Evolutionary conservation across 2,888 invertebrate genomes (phyloP), one percentile per base, ranked within the genome.

Genomic region (Acleris emargana): DNA sequence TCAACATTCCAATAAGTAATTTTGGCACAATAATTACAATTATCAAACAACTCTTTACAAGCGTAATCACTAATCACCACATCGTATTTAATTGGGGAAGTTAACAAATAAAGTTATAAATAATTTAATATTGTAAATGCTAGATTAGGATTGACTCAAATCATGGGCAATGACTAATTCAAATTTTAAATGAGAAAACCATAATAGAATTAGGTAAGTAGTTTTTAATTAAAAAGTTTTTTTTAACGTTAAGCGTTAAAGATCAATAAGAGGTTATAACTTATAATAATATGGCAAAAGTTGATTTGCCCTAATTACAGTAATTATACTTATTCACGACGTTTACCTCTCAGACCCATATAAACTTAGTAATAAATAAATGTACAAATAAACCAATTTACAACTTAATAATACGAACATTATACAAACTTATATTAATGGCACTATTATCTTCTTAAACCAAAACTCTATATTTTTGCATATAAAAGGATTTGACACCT

Each of bases 301-400:
- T 45, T 47, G 20, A 67, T 45, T n/a, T 64, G 67, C 62, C 62
- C 51, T 53, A 42, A 47, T 20, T 49, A 50, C 11, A 51, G 62
- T 57, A 62, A 45, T 60, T 62, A 38, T 20, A 62, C 57, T 51
- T 54, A 62, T 54, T 62, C 57, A 71, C 70, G 53, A 62, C 69
- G 69, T 64, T 67, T 47, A 52, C 45, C 38, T 55, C 50, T 67
- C 62, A 71, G 61, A 67, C 59, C 60, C 67, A 58, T 74, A 68
- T 74, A 78, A 80, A 81, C 84, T 84, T 86, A 83, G 74, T 75
- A 83, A 85, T 84, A 85, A 85, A 84, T 86, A 79, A 78, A 77
- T 81, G 75, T 80, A 82, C 77, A 82, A 5, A 72, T 72, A 72
- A 70, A 79, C 74, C 77, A 75, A 82, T 78, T 64, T 75, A 76